Base-by-base conservation (phyloP, 2,888 invertebrate species). In the Cataglyphis altisquamis region DNA sequence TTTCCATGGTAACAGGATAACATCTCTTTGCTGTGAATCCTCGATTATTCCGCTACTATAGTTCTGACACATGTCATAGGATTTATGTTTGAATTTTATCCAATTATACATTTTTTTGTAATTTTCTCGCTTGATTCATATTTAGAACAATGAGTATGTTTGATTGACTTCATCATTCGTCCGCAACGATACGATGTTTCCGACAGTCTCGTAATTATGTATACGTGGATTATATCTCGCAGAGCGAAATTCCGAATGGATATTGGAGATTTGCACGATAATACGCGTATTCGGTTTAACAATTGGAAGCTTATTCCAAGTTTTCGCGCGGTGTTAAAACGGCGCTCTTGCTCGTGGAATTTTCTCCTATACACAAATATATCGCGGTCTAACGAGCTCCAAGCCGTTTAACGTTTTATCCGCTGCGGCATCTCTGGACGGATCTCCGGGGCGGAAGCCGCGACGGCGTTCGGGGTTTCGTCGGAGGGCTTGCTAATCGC, bases 361-460 rank as follows among this genome's bases (percentile, higher is more conserved):
- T 78, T 55, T 62, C 77, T 45, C 78, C 36, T 25, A 45, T 45
- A 45, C 18, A 21, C 41, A 60, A n/a, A 63, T 41, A 70, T 70
- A 62, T 80, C 78, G 72, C 60, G 72, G 72, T 80, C 48, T 80
- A 80, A 80, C 45, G 60, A 80, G 72, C 36, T 18, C 60, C 78
- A 72, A 80, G 72, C 78, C 72, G 72, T 80, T 72, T 80, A 80
- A 80, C 60, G 32, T 72, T 80, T 80, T 72, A 72, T 62, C 25
- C 72, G 29, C 8, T 32, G 60, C 32, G 45, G 78, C 36, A 36
- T 60, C 36, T 21, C 57, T n/a, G 57, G 78, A 60, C 25, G 70
- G 57, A 55, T 67, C 12, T 32, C 8, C 8, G 52, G 52, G n/a
- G 67, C 77, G 67, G 60, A 45, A 60, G 60, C 70, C 32, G 25